Evolutionary conservation across 2,888 invertebrate species (phyloP).

Genomic region (Lagria hirta): DNA sequence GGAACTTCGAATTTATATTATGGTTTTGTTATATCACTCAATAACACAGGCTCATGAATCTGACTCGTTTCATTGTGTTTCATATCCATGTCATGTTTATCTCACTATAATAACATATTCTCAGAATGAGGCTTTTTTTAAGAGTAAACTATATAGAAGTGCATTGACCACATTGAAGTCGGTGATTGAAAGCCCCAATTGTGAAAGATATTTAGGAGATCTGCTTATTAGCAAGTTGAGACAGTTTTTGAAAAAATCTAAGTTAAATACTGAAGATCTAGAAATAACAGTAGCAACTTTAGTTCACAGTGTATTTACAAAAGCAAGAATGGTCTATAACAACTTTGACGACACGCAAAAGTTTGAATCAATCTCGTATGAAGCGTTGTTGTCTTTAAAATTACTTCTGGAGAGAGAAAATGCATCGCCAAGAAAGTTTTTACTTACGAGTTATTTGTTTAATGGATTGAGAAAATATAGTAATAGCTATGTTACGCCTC

Average conservation of each 20-base stretch:
- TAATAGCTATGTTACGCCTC: conserved; percentile 8
- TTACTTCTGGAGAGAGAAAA: conserved; percentile 11
- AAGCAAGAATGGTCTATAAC: conserved; percentile 4
- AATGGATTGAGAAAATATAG: conserved; percentile 18
- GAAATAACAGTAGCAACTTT: conserved; percentile 20
- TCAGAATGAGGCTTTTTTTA: conserved; percentile 15
- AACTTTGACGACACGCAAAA: conserved; percentile 4
- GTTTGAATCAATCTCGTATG: background rate
- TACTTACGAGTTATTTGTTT: conserved; percentile 14
- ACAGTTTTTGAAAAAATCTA: conserved; percentile 14
- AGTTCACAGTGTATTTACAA: conserved; percentile 16
- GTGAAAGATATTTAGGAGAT: too few species aligned
- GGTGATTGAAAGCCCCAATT: conserved; percentile 3
- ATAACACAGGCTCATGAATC: conserved; percentile 22
- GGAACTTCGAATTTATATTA: conserved; percentile 18
- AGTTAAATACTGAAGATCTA: conserved; percentile 11
- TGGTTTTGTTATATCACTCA: conserved; percentile 21
- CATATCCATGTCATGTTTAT: conserved; percentile 20
- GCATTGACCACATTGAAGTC: conserved; percentile 12
- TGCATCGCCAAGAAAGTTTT: conserved; percentile 5
- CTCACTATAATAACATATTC: conserved; percentile 15
- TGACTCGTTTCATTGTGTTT: conserved; percentile 13
- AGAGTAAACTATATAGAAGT: conserved; percentile 10
- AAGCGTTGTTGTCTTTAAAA: conserved; percentile 17
- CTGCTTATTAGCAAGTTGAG: conserved; percentile 12